Percentiles rank a stretch among this genome's conserved stretches.
phyloP scores from a whole-genome alignment of 2,888 invertebrate genomes.

The Cyclophora punctaria region DNA sequence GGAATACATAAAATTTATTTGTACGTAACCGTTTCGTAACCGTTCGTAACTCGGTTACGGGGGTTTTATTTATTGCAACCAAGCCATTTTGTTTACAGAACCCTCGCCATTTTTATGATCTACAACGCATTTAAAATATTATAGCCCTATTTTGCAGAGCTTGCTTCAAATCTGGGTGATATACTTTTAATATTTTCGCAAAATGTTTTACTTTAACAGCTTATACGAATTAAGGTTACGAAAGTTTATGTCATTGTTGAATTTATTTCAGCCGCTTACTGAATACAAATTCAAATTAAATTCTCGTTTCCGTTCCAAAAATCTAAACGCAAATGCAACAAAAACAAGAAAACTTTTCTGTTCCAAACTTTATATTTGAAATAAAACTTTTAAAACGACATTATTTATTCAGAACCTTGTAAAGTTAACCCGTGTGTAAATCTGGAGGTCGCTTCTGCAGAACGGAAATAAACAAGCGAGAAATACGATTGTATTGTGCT shows the following conservation, averaged over 20 bases:
- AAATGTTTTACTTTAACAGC: neutral
- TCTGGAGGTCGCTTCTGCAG: conserved; percentile 39
- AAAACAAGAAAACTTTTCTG: conserved; percentile 5
- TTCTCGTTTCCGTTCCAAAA: too few relatives aligned
- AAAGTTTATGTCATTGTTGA: too few relatives aligned
- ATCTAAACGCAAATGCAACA: neutral
- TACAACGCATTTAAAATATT: conserved; percentile 25
- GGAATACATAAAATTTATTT: conserved; percentile 18
- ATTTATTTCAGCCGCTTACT: too few relatives aligned
- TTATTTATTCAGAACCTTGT: conserved; percentile 28
- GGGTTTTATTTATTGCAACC: conserved; percentile 38
- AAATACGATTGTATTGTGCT: conserved; percentile 44
- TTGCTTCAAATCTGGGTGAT: conserved; percentile 20
- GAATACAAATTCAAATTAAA: too few relatives aligned
- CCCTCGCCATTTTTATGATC: conserved; percentile 42
- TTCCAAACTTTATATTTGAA: neutral
- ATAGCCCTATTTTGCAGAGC: conserved; percentile 27
- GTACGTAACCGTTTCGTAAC: too few relatives aligned
- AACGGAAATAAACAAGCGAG: conserved; percentile 52
- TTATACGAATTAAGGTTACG: too few relatives aligned
- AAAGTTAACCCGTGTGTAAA: conserved; percentile 36
- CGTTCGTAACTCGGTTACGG: conserved; percentile 25
- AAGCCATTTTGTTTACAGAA: conserved; percentile 38
- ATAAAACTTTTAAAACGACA: conserved; percentile 8
- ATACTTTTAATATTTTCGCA: conserved; percentile 16